Evolutionary conservation across 2,113 vertebrate genomes (phyloP).

Genomic region (Hippocampus zosterae): DNA sequence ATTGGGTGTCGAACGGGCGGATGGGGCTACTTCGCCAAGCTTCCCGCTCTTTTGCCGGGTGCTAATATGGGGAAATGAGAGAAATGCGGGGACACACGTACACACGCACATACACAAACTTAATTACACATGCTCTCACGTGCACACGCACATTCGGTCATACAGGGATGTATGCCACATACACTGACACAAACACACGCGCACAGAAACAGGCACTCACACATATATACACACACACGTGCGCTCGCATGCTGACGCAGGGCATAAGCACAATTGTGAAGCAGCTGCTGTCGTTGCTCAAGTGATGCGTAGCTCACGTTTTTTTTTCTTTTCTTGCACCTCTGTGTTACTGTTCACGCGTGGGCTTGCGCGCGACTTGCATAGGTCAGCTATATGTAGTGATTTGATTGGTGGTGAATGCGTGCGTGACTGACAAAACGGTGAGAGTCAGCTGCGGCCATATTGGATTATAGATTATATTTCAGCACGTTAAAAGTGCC

Average conservation of each 20-base stretch:
- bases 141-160: too few species aligned
- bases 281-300: conserved; percentile 52
- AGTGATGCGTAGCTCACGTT: conserved; percentile 9
- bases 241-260: too few species aligned
- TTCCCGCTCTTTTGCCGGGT: conserved; percentile 30
- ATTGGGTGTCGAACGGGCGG: conserved; percentile 60
- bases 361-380: conserved; percentile 16
- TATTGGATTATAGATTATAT: neutral
- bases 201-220: too few species aligned
- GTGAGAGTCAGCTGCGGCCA: conserved; percentile 5
- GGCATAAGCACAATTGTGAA: conserved; percentile 1
- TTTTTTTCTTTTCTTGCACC: conserved; percentile 6
- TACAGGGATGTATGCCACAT: neutral
- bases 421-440: conserved; percentile 32
- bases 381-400: conserved; percentile 39
- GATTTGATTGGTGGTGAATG: conserved; percentile 46
- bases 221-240: too few species aligned
- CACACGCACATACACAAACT: neutral
- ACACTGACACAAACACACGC: too few species aligned
- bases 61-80: conserved; percentile 60
- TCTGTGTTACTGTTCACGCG: conserved; percentile 7
- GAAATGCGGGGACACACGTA: conserved; percentile 43
- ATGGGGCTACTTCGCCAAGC: conserved; percentile 45
- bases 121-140: too few species aligned
- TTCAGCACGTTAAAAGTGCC: neutral